phyloP scores from a whole-genome alignment of 2,888 invertebrate species.

The Glaucopsyche alexis region DNA sequence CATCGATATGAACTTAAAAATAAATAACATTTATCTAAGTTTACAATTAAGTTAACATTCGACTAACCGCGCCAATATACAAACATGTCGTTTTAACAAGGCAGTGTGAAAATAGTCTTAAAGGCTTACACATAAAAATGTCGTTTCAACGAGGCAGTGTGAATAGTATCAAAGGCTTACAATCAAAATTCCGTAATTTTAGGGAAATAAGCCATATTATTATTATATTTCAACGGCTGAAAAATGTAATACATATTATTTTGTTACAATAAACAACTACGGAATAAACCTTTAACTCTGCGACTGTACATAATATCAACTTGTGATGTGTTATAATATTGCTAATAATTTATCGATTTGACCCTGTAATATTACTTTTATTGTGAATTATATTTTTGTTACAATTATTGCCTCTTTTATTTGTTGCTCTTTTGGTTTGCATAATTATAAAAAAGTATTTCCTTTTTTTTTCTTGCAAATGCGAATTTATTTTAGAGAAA shows the following conservation, averaged over 20 bases:
- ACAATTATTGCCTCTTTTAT: too few species aligned
- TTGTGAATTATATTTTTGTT: too few species aligned
- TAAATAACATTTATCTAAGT: slow-evolving; percentile 71
- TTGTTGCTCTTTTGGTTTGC: too few species aligned
- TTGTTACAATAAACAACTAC: not conserved
- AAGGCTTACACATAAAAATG: slow-evolving; percentile 1
- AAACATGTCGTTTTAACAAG: not conserved
- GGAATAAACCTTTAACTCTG: not conserved
- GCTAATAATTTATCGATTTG: not conserved
- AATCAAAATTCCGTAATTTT: not conserved
- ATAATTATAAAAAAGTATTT: too few species aligned
- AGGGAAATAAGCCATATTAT: not conserved
- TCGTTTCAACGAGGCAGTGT: not conserved
- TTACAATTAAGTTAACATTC: slow-evolving; percentile 62
- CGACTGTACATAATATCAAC: not conserved
- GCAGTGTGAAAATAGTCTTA: not conserved
- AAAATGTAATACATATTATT: not conserved
- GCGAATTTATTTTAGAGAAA: too few species aligned
- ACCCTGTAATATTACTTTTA: too few species aligned
- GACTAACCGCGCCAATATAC: slow-evolving; percentile 34
- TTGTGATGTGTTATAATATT: not conserved
- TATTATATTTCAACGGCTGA: not conserved
- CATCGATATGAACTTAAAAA: slow-evolving; percentile 66
- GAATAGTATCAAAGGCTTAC: not conserved
- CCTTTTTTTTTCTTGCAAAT: too few species aligned